Base-by-base conservation (phyloP, 2,797 vertebrate species). In the Argyrosomus regius region DNA sequence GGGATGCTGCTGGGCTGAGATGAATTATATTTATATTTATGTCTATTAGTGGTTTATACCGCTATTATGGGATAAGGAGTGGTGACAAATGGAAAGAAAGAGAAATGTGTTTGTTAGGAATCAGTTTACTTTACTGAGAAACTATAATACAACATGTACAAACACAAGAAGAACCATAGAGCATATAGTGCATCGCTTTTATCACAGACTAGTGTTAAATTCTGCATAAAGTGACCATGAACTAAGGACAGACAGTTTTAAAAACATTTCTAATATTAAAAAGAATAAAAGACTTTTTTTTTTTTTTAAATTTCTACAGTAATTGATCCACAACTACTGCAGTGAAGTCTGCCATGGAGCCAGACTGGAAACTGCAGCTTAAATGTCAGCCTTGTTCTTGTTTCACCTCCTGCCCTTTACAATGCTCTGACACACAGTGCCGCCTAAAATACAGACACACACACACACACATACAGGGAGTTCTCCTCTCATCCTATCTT, bases 331-430 rank as follows among this genome's bases (percentile, higher is more conserved):
- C 52, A 86, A 49, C 41, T 68, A 10, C 26, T 79, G 59, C 41
- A 69, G 56, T 39, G 35, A 82, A 65, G 67, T 80, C 62, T 77
- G 49, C 65, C 74, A 70, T 12, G 12, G 35, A 80, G 64, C 56
- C 28, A 39, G 39, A 74, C 59, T 86, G 71, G 67, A 90, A 89
- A 87, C 79, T 56, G 41, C 59, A 70, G 67, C 75, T 84, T 86
- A 86, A 93, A 92, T 92, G 87, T 88, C 88, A 88, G 71, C 84
- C 78, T 75, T 89, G 90, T 89, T 90, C 85, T 84, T 1, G 24
- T 84, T 88, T 90, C 88, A 93, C 91, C 93, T 89, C 71, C 82
- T 92, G 89, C 81, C 84, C 90, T 92, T 91, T 90, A 88, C 81
- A 85, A 79, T 81, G 77, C 53, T 58, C 59, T 68, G 68, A 82